phyloP scores from a whole-genome alignment of 2,888 invertebrate genomes.

The Mythimna lalbum region DNA sequence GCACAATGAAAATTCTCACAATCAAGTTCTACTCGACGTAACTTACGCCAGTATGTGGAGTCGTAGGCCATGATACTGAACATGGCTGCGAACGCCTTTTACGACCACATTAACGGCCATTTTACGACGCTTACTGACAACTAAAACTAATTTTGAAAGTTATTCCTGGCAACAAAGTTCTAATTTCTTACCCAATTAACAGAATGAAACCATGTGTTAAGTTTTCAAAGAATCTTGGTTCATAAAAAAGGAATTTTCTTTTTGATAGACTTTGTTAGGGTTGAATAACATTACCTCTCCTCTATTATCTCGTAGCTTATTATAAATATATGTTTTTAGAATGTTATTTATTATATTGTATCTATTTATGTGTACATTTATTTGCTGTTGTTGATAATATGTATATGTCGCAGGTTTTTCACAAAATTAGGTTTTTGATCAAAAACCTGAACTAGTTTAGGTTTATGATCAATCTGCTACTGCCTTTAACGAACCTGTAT shows the following conservation, averaged over 20 bases:
- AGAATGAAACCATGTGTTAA: constrained; percentile 28
- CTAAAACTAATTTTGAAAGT: constrained; percentile 59
- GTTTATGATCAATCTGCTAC: too few species aligned
- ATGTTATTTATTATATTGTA: too few species aligned
- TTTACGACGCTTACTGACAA: constrained; percentile 60
- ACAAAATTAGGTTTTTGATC: too few species aligned
- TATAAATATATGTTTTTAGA: too few species aligned
- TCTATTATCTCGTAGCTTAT: too few species aligned
- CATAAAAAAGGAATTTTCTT: neutral
- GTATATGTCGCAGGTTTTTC: too few species aligned
- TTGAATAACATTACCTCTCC: neutral
- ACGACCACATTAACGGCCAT: constrained; percentile 53
- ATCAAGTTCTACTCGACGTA: constrained; percentile 76
- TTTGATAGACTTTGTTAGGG: neutral
- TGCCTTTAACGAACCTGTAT: too few species aligned
- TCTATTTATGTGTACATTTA: too few species aligned
- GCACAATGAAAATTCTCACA: constrained; percentile 75
- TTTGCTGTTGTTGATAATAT: too few species aligned
- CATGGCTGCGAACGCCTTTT: constrained; percentile 51
- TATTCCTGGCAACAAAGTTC: constrained; percentile 51
- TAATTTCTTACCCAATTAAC: constrained; percentile 55
- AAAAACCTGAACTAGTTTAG: too few species aligned
- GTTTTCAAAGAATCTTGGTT: constrained; percentile 14
- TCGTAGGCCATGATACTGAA: constrained; percentile 54
- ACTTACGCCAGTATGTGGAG: constrained; percentile 69